Base-by-base conservation (phyloP, 2,888 invertebrate genomes). In the Caradrina clavipalpis region DNA sequence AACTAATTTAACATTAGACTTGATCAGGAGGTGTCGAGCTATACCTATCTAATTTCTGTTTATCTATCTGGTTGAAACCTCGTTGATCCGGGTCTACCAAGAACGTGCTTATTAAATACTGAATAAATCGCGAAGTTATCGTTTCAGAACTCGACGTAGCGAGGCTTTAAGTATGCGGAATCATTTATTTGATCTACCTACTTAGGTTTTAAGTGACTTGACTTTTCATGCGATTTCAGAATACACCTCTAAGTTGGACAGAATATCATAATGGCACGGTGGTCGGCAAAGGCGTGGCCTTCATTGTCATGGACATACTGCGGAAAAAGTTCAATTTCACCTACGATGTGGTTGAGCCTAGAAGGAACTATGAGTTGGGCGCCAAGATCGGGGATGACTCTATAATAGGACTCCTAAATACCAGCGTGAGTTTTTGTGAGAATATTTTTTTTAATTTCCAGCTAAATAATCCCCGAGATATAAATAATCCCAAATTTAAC, bases 271-370 rank as follows among this genome's bases (percentile, higher is more conserved):
- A 97, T 90, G 97, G 97, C 1, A 96, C 95, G 0, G 80, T 96
- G 7, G 81, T 94, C 0, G 98, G 98, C 0, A 89, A 85, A 1
- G 98, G 98, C 0, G 97, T 98, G 8, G 97, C 98, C 0, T 98
- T 98, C 87, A 94, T 96, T 62, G 90, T 98, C 62, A 90, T 98
- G 13, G 92, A 97, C 35, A 97, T 98, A 57, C 93, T 98, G 4
- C 96, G 96, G 54, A 89, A 97, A 65, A 97, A 97, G 82, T 97
- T 97, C 80, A 97, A 98, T 80, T 98, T 98, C 76, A 97, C 97
- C 0, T 98, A 97, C 84, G 97, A 97, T 17, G 95, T 98, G 1
- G 90, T 97, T 17, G 89, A 96, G 58, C 98, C 98, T 0, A 92
- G 95, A 10, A 95, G 93, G 54, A 97, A 98, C 86, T 95, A 96